Evolutionary conservation across 64 coral and sea anemone species (phyloP), one percentile per base, ranked within the genome.

Genomic region (Pocillopora verrucosa): DNA sequence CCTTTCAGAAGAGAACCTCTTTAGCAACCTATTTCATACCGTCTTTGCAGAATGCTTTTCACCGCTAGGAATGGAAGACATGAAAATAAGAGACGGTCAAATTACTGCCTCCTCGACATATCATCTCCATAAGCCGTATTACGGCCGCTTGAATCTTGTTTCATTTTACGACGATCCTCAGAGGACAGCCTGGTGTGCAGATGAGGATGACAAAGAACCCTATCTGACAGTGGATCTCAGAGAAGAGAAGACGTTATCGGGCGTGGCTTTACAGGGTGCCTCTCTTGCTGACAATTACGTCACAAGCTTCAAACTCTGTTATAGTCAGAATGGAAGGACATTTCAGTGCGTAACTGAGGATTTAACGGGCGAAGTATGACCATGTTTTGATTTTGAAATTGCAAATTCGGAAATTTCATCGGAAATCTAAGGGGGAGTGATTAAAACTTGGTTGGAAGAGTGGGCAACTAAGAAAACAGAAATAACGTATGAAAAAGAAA

Each of bases 31-130:
- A 51, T 51, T 51, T 9, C 41, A 13, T 34, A 14, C 82, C 75
- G 30, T 91, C 64, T 51, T 30, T 79, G 34, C 76, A 99, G 97
- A 99, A 79, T 99, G 97, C 73, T 99, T 95, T 59, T 60, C 91
- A 16, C 90, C 97, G 16, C 86, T 99, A 41, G 97, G 97, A 62
- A 99, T 99, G 97, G 97, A 99, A 76, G 90, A 92, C 80, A 89
- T 99, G 83, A 93, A 95, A 75, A 91, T 99, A 35, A 95, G 91
- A 37, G 94, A 99, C 26, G 94, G 74, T 26, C 94, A 99, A 79
- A 77, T 99, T 15, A 95, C 90, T 22, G 94, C 97, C 25, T 95
- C 93, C 26, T 99, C 97, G 17, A 87, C 82, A 14, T 91, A 90
- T 45, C 70, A 72, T 17, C 84, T 89, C 51, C 97, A 99, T 73